These are phyloP conservation scores for Aricia artaxerxes DNA, from an alignment of 2,888 invertebrate species.

Conservation along the genomic window DNA sequence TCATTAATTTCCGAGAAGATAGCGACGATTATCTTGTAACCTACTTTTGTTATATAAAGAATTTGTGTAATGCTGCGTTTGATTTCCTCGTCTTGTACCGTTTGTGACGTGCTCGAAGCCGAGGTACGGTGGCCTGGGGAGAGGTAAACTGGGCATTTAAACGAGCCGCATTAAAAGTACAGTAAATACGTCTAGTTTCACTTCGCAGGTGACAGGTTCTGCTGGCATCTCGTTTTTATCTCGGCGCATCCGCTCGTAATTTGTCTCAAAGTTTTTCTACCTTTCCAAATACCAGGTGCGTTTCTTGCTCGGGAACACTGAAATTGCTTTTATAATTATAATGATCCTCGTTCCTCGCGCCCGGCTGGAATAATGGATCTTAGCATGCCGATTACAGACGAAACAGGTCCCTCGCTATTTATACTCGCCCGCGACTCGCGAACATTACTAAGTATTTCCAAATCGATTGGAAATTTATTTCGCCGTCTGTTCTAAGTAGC, in stretches of 20 bases:
- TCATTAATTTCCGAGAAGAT: not conserved
- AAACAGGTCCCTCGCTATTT: slow-evolving; percentile 22
- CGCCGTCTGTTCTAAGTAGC: slow-evolving; percentile 19
- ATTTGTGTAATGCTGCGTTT: slow-evolving; percentile 29
- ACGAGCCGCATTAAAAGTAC: slow-evolving; percentile 38
- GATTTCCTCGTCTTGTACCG: slow-evolving; percentile 35
- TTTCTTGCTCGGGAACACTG: slow-evolving; percentile 14
- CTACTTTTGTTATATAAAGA: slow-evolving; percentile 30
- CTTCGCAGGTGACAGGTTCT: slow-evolving; percentile 55
- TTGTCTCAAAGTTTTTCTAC: slow-evolving; percentile 42
- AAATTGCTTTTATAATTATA: slow-evolving; percentile 22
- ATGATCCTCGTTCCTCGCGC: slow-evolving; percentile 5
- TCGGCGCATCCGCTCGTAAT: slow-evolving; percentile 59
- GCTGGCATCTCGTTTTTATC: slow-evolving; percentile 54
- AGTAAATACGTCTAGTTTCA: slow-evolving; percentile 57
- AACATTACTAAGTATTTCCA: slow-evolving; percentile 11
- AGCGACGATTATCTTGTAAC: slow-evolving; percentile 19
- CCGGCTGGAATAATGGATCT: slow-evolving; percentile 24
- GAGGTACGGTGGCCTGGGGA: slow-evolving; percentile 25
- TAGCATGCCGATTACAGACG: slow-evolving; percentile 18
- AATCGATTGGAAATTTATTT: slow-evolving; percentile 22
- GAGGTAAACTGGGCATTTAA: slow-evolving; percentile 29
- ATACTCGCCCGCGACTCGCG: not conserved
- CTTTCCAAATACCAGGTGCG: slow-evolving; percentile 26
- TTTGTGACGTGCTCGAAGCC: not conserved